Evolutionary conservation across 2,113 vertebrate genomes (phyloP), one percentile per base, ranked within the genome.

Genomic region (Chlorodrepanis virens): DNA sequence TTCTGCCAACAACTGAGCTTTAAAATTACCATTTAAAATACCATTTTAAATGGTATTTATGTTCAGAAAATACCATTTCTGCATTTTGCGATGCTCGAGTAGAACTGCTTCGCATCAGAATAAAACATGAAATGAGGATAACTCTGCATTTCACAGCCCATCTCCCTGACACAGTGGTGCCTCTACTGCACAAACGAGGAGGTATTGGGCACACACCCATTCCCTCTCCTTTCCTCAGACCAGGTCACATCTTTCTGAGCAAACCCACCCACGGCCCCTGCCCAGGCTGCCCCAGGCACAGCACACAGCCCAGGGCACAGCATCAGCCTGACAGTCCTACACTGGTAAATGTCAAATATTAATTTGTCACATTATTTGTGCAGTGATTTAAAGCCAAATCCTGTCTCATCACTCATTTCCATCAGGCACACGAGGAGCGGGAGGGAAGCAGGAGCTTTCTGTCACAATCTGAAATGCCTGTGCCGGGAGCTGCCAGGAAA

Each of bases 401-500:
- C 49, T 7, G 33, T 70, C 47, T 60, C 75, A 87, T 69, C 82
- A 68, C 31, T 93, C 61, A 82, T 77, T 61, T 93, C 67, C 71
- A 76, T 39, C 78, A 76, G 71, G 57, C 59, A 53, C 31, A 22
- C 8, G 15, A 90, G 71, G 63, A 94, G n/a, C 2, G 2, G 68
- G 82, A 81, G 64, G 87, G 81, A 96, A 96, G 45, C 74, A 49
- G 78, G 67, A 96, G 83, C 87, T 87, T 88, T 84, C 61, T 87
- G 79, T 95, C 90, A 94, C 77, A 84, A 83, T n/a, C 59, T 63
- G 56, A 71, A 75, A 93, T 63, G 83, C 63, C 72, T 83, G 33
- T 1, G 8, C 2, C 1, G 37, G 81, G 80, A 69, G 49, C 89
- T 94, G 91, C 84, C 93, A 93, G 61, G 47, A 87, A 65, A 83